Conservation (phyloP, 2,888 invertebrate species). For the Serrognathus titanus region DNA sequence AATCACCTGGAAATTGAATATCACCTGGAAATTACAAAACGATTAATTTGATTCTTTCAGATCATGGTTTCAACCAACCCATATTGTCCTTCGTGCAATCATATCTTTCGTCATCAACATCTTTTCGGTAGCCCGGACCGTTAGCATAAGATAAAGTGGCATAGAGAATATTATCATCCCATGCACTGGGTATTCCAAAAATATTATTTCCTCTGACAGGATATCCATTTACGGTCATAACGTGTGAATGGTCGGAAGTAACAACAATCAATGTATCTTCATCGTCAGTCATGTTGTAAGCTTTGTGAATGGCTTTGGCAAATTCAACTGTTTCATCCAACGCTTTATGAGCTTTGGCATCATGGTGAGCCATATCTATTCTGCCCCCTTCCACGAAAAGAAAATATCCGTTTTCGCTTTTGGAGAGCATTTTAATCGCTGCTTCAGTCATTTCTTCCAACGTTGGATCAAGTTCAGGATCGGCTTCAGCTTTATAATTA, state of each 20-base stretch:
- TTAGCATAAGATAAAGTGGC: constrained; percentile 72
- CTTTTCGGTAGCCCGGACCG: constrained; percentile 60
- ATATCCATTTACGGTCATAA: constrained; percentile 74
- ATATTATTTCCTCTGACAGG: constrained; percentile 60
- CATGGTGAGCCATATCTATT: constrained; percentile 78
- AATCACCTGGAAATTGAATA: too few relatives aligned
- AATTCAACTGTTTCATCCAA: constrained; percentile 77
- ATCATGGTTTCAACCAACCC: constrained; percentile 41
- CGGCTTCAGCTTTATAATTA: constrained; percentile 63
- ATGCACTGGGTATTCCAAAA: constrained; percentile 52
- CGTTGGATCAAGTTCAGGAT: constrained; percentile 56
- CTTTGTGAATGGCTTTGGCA: constrained; percentile 57
- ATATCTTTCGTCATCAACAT: constrained; percentile 44
- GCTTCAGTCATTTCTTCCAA: constrained; percentile 75
- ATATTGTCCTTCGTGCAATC: constrained; percentile 54
- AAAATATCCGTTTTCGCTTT: constrained; percentile 65
- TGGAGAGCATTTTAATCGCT: constrained; percentile 61
- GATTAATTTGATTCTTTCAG: constrained; percentile 13
- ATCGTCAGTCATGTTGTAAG: constrained; percentile 56
- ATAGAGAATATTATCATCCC: constrained; percentile 58
- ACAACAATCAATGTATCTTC: constrained; percentile 77
- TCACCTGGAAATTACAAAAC: too few relatives aligned
- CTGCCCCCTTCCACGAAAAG: constrained; percentile 75
- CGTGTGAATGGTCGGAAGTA: constrained; percentile 75
- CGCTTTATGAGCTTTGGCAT: constrained; percentile 62